Base-by-base conservation (phyloP, 2,888 invertebrate species). In the Nudaria mundana region DNA sequence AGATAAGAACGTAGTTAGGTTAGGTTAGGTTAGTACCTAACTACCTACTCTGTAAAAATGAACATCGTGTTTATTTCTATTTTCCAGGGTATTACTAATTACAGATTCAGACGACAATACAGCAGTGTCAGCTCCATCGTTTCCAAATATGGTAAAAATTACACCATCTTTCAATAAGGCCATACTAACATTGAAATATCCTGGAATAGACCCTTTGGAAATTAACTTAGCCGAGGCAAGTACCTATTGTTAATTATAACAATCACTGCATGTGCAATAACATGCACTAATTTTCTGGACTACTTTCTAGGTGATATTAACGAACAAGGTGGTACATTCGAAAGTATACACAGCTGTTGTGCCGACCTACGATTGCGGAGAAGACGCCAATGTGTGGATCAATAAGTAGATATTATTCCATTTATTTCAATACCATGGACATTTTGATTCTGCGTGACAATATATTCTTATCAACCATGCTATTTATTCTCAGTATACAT, bases 71-170 rank as follows among this genome's bases (percentile, higher is more conserved):
- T 7, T 8, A 26, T n/a, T 8, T 18, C 1, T 5, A 22, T n/a
- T 31, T 30, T 20, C 2, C 67, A 90, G 92, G 52, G 76, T 88
- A 1, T 71, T 92, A 26, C 91, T 92, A 91, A 81, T 92, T 7
- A 79, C 91, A 11, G 89, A 91, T 44, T 76, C 87, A 1, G 76
- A 90, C 44, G 42, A 42, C 22, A 84, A 90, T 10, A 86, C 90
- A 57, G 92, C 92, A 60, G 75, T 92, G 11, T 90, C 92, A 0
- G 92, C 87, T 1, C 74, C 92, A 46, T 84, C 80, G 11, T 75
- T 82, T 48, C 91, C 92, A 0, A 88, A 85, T 54, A 75, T 92
- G 58, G 81, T 92, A 12, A 75, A 85, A 56, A 81, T 92, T 6
- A 72, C 81, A 1, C 90, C 92, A 0, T 76, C 76, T 6, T 56